Percentiles rank a stretch among this genome's conserved stretches.
Conservation (phyloP, 2,888 invertebrate genomes). For the Chironomus tentans region DNA sequence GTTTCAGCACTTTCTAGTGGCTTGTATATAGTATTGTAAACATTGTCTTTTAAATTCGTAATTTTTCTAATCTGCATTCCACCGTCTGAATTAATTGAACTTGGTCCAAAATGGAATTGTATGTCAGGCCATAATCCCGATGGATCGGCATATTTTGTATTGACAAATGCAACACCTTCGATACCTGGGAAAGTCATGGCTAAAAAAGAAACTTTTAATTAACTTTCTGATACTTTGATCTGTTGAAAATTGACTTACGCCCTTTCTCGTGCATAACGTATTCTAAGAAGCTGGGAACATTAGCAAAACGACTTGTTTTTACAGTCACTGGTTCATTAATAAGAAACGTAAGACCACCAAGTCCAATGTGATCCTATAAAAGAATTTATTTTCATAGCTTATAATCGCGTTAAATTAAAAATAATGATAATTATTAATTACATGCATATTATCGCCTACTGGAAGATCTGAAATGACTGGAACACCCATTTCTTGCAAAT, state of each 20-base stretch:
- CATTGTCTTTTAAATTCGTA: slow-evolving; percentile 63
- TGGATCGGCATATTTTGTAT: slow-evolving; percentile 74
- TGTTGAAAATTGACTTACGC: background rate
- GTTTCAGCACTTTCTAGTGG: slow-evolving; percentile 69
- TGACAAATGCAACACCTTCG: slow-evolving; percentile 79
- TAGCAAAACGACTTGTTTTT: slow-evolving; percentile 67
- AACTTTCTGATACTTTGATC: too few species aligned
- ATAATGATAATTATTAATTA: background rate
- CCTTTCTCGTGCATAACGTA: slow-evolving; percentile 69
- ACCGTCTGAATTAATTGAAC: slow-evolving; percentile 74
- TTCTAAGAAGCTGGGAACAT: slow-evolving; percentile 66
- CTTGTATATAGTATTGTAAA: slow-evolving; percentile 78
- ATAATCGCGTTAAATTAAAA: background rate
- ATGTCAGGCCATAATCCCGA: slow-evolving; percentile 71
- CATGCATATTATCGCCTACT: slow-evolving; percentile 73
- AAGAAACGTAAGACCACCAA: slow-evolving; percentile 75
- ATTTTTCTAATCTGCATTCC: slow-evolving; percentile 71
- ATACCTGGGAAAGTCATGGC: slow-evolving; percentile 73
- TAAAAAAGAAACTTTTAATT: too few species aligned
- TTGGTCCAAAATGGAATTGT: slow-evolving; percentile 79
- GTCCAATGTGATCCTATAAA: slow-evolving; percentile 63
- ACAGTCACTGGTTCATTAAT: slow-evolving; percentile 72
- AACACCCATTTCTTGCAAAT: slow-evolving; percentile 60
- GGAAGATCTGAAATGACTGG: slow-evolving; percentile 64
- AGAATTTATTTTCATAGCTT: background rate